Conservation (phyloP, 2,888 invertebrate genomes). For the Fragum sueziense region DNA sequence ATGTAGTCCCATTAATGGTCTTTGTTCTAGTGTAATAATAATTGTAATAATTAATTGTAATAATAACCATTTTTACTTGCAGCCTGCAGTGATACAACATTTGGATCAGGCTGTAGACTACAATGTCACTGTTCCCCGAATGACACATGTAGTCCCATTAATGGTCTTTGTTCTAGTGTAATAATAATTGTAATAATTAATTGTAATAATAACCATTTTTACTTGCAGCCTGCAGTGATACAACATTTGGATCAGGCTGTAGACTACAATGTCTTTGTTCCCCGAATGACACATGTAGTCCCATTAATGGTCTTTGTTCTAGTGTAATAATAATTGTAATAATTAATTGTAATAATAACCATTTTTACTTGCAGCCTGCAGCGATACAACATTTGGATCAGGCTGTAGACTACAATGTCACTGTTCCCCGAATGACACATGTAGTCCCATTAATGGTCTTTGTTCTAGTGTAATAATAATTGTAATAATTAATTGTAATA, state of each 20-base stretch:
- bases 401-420: conserved; percentile 77
- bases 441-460: conserved; percentile 74
- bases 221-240: conserved; percentile 73
- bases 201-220: no score
- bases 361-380: conserved; percentile 76
- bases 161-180: conserved; percentile 75
- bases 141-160: conserved; percentile 72
- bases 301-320: conserved; percentile 76
- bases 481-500: no score
- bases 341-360: no score
- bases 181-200: no score
- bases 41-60: no score
- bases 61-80: no score
- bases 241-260: conserved; percentile 76
- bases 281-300: conserved; percentile 69
- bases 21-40: conserved; percentile 72
- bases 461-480: conserved; percentile 71
- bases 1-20: conserved; percentile 75
- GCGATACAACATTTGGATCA: conserved; percentile 69
- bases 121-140: conserved; percentile 77
- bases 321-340: no score
- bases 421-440: conserved; percentile 72
- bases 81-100: conserved; percentile 72
- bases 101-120: conserved; percentile 73
- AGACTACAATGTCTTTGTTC: conserved; percentile 76